phyloP scores from a whole-genome alignment of 2,113 vertebrate genomes.

The Callithrix jacchus region DNA sequence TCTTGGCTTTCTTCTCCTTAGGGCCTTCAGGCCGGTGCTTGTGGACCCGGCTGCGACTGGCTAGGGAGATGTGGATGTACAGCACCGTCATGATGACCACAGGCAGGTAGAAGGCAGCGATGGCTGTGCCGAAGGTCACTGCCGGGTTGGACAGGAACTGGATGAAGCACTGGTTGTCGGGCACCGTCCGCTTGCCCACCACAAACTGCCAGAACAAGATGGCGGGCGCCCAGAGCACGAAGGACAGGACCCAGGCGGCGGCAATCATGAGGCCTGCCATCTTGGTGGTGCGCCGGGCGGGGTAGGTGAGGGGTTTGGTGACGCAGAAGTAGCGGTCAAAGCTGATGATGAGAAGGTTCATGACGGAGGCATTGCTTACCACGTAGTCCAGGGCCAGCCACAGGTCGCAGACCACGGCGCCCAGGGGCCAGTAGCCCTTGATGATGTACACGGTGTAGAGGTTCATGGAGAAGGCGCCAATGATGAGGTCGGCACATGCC shows the following conservation, averaged over 20 bases:
- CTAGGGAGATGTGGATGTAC: conserved; percentile 97
- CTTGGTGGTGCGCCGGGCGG: conserved; percentile 95
- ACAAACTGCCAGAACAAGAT: conserved; percentile 99
- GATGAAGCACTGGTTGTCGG: conserved; percentile 93
- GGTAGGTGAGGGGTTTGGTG: conserved; percentile 97
- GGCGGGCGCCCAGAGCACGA: conserved; percentile 97
- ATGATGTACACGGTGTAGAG: conserved; percentile 97
- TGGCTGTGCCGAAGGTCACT: conserved; percentile 96
- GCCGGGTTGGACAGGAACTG: conserved; percentile 98
- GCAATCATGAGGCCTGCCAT: conserved; percentile 99
- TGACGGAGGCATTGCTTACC: conserved; percentile 97
- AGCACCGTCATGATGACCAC: conserved; percentile 99
- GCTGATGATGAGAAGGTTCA: conserved; percentile 99
- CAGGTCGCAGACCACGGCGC: conserved; percentile 95
- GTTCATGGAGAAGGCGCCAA: conserved; percentile 98
- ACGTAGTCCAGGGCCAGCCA: conserved; percentile 98
- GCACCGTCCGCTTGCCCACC: conserved; percentile 94
- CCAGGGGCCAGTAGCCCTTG: conserved; percentile 97
- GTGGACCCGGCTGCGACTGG: conserved; percentile 95
- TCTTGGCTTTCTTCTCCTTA: conserved; percentile 91
- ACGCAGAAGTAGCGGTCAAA: conserved; percentile 99
- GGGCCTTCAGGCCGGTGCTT: conserved; percentile 92
- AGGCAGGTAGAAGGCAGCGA: conserved; percentile 97
- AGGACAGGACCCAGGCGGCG: conserved; percentile 97
- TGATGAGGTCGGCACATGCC: conserved; percentile 97